Conservation (phyloP, 1,140 invertebrate genomes). For the Cydia pomonella region DNA sequence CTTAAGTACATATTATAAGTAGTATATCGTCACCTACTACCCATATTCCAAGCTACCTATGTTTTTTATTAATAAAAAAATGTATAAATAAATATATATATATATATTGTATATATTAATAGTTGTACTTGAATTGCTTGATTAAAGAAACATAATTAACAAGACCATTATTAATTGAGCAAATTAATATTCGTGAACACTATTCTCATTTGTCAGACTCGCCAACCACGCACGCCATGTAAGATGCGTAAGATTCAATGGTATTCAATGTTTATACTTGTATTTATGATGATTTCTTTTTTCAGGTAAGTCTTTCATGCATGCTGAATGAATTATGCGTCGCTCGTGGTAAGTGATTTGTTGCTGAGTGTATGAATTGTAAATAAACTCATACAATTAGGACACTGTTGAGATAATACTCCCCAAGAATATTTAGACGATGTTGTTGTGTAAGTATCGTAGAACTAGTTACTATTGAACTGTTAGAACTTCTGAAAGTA, state of each 20-base stretch:
- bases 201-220: slow-evolving; percentile 10
- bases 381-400: not conserved
- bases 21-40: no score
- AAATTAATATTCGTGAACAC: not conserved
- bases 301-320: not conserved
- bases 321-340: not conserved
- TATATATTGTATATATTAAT: no score
- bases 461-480: no score
- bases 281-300: not conserved
- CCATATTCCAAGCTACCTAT: no score
- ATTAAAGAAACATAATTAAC: not conserved
- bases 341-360: slow-evolving; percentile 6
- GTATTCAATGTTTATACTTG: not conserved
- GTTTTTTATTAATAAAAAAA: no score
- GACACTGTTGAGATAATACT: no score
- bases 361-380: not conserved
- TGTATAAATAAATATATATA: no score
- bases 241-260: not conserved
- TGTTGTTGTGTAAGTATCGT: no score
- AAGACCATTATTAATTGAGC: not conserved
- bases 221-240: not conserved
- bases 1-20: no score
- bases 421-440: no score
- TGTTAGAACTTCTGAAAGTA: no score
- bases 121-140: not conserved